Evolutionary conservation across 2,797 vertebrate genomes (phyloP), one percentile per base, ranked within the genome.

Genomic region (Triplophysa bombifrons): DNA sequence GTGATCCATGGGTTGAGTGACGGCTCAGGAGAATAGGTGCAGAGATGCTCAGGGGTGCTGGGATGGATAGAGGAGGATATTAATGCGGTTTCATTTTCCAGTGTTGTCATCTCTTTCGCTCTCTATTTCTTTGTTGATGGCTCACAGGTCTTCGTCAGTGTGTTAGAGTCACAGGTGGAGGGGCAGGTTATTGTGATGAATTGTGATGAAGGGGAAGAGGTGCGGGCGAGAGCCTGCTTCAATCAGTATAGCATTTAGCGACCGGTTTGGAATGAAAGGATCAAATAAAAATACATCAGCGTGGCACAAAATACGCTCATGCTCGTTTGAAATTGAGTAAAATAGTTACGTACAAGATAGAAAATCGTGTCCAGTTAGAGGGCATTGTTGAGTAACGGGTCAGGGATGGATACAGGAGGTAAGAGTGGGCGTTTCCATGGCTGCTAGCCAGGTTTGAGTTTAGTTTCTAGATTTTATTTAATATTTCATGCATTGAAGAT

Each of bases 181-280:
- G 61, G 50, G 55, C 68, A 65, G 80, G 38, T 66, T 72, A 77
- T 82, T 67, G 76, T 38, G 56, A 25, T 46, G 68, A 41, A 41
- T 78, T 61, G 69, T 73, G 61, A 73, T 77, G 71, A 67, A 67
- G 76, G 25, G 75, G 30, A 72, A 22, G 60, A 56, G 61, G 58
- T 66, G 50, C 72, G 56, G 61, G 50, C 73, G 3, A 22, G 64
- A 17, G 10, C 4, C 60, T 65, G 44, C 51, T 74, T 22, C 14
- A 74, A 64, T 74, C 73, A 25, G 5, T 17, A 34, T 7, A n/a
- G 25, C 38, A 27, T n/a, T 16, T 22, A 10, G 17, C 38, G 55
- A 63, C 11, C 27, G 14, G 34, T 30, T 22, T 17, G 16, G 27
- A 63, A 41, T 41, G 4, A 41, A 41, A 8, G 60, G 60, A 34